Base-by-base conservation (phyloP, 2,888 invertebrate species). In the Venustoraphidia nigricollis region DNA sequence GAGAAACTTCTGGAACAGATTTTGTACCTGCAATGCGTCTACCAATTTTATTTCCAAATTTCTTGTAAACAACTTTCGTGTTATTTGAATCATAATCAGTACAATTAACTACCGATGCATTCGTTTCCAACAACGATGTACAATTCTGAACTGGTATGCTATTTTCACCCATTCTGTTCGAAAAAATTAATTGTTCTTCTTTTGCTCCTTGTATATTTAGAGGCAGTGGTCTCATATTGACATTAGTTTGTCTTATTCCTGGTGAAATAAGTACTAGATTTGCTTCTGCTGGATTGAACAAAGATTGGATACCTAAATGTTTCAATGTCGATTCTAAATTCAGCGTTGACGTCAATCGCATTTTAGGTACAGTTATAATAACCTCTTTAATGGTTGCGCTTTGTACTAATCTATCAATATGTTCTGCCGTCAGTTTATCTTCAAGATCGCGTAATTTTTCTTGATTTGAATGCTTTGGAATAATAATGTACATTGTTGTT, bases 241-340 rank as follows among this genome's bases (percentile, higher is more conserved):
- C 34, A 35, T 10, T n/a, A n/a, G 10, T 39, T 11, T 8, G 46
- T 13, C 41, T 48, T 35, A 48, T 64, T 2, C 76, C 69, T 59
- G 67, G 60, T 1, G 76, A 73, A 9, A 87, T 70, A 9, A 83
- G 62, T 0, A 80, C 82, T 44, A 89, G 73, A 64, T 87, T 83
- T 1, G 83, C 79, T 45, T 65, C 60, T 0, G 54, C 54, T 0
- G 75, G 71, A 50, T 70, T 61, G 59, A 90, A 89, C 51, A 89
- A 66, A 1, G 79, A 71, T 2, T 62, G 60, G 0, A 85, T 60
- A 0, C 83, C 83, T 49, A 87, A 60, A 3, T 62, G 59, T 52
- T 72, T 62, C 4, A 88, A 63, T 0, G 75, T 57, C 0, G 66
- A 52, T 49, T 71, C 76, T 40, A 87, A 61, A 53, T 74, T 70